Conservation (phyloP, 2,888 invertebrate species). For the Catocala nupta region DNA sequence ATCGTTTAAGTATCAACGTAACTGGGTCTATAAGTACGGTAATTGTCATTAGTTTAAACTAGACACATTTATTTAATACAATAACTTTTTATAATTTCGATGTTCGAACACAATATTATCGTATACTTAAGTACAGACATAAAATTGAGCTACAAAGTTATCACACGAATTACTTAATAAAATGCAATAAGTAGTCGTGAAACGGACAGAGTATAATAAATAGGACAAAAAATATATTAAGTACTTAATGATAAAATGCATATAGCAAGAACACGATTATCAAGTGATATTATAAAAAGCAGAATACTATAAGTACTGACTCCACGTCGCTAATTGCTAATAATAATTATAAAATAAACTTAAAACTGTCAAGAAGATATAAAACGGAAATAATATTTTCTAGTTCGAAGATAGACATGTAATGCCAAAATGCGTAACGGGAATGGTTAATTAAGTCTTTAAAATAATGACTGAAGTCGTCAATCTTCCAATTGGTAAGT, state of each 20-base stretch:
- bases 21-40: slow-evolving; percentile 43
- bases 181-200: slow-evolving; percentile 71
- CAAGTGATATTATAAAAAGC: slow-evolving; percentile 57
- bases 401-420: slow-evolving; percentile 22
- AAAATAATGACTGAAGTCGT: slow-evolving; percentile 7
- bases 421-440: slow-evolving; percentile 36
- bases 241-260: slow-evolving; percentile 65
- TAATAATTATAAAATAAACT: slow-evolving; percentile 37
- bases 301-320: slow-evolving; percentile 60
- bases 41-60: slow-evolving; percentile 31
- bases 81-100: slow-evolving; percentile 58
- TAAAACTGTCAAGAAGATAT: slow-evolving; percentile 27
- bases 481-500: slow-evolving; percentile 18
- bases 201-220: slow-evolving; percentile 61
- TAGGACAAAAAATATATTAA: slow-evolving; percentile 49
- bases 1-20: slow-evolving; percentile 39
- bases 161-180: slow-evolving; percentile 74
- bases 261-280: slow-evolving; percentile 71
- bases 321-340: slow-evolving; percentile 81
- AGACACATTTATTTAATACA: slow-evolving; percentile 23
- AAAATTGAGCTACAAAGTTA: slow-evolving; percentile 80
- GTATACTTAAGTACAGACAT: slow-evolving; percentile 73
- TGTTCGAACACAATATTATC: slow-evolving; percentile 68
- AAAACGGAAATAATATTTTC: slow-evolving; percentile 16
- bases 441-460: slow-evolving; percentile 42